A percentile compares a stretch with the other conserved stretches of the same genome.
These are phyloP conservation scores for Drosophila malerkotliana DNA, from an alignment of 1,140 invertebrate species.

Conservation along the genomic window DNA sequence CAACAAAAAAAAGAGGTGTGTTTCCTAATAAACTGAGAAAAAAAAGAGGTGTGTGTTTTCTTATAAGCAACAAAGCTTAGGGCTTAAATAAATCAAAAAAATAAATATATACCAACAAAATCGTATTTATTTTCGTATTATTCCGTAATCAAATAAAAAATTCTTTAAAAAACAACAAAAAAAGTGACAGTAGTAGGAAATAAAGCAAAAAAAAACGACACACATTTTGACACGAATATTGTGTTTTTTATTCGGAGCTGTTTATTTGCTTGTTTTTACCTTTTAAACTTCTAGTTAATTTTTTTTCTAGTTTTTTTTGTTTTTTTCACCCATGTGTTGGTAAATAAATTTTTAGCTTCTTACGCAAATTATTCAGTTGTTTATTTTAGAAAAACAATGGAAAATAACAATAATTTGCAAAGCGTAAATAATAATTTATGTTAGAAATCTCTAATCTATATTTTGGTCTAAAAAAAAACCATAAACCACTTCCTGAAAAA, in stretches of 20 bases:
- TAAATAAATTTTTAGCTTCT: slow-evolving; percentile 21
- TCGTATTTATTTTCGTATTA: slow-evolving; percentile 40
- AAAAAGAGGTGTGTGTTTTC: not conserved
- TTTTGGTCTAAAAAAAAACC: not conserved
- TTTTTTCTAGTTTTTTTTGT: not conserved
- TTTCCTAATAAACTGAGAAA: not conserved
- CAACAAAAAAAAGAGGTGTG: not conserved
- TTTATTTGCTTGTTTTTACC: slow-evolving; percentile 31
- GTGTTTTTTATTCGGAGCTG: slow-evolving; percentile 22
- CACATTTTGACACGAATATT: slow-evolving; percentile 42
- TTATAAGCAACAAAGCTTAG: not conserved
- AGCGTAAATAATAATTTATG: slow-evolving; percentile 25
- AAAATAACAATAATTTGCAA: slow-evolving; percentile 25
- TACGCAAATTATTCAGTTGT: slow-evolving; percentile 35
- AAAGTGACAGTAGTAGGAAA: slow-evolving; percentile 16
- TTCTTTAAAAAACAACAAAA: slow-evolving; percentile 22
- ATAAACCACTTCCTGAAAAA: slow-evolving; percentile 17
- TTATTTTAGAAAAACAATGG: slow-evolving; percentile 13
- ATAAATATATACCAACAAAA: slow-evolving; percentile 9
- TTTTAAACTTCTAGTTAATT: slow-evolving; percentile 8
- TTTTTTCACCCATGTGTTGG: not conserved
- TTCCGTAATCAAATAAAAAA: slow-evolving; percentile 40
- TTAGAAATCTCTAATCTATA: not conserved
- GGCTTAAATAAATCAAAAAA: not conserved
- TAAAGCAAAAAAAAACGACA: slow-evolving; percentile 31